Percentiles rank a stretch among this genome's conserved stretches.
phyloP scores from a whole-genome alignment of 2,888 invertebrate species.

The Drosophila conformis region DNA sequence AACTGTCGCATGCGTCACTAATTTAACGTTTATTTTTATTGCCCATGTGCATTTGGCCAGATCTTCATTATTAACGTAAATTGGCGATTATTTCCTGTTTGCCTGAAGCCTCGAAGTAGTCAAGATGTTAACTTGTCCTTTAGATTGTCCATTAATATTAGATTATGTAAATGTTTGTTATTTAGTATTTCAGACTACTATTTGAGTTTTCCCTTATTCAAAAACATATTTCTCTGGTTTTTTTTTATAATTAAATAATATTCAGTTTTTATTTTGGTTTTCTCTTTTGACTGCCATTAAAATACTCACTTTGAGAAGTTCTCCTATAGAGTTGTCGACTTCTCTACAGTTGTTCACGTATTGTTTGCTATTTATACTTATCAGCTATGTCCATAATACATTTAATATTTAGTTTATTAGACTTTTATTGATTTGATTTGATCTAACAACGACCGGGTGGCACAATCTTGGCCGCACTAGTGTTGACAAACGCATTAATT shows the following conservation, averaged over 20 bases:
- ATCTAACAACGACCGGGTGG: slow-evolving; percentile 47
- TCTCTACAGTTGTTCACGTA: slow-evolving; percentile 30
- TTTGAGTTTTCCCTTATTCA: neutral
- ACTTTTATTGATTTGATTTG: slow-evolving; percentile 46
- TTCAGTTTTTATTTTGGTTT: slow-evolving; percentile 49
- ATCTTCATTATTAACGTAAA: slow-evolving; percentile 39
- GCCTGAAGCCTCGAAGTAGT: neutral
- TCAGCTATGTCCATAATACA: slow-evolving; percentile 50
- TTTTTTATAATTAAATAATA: slow-evolving; percentile 56
- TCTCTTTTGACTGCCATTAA: slow-evolving; percentile 50
- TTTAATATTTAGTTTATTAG: slow-evolving; percentile 25
- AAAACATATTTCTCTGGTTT: slow-evolving; percentile 9
- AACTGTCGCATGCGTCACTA: slow-evolving; percentile 69
- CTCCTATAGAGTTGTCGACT: slow-evolving; percentile 48
- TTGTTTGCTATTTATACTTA: slow-evolving; percentile 57
- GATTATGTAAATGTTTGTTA: neutral
- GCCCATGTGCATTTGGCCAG: slow-evolving; percentile 39
- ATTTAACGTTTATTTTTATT: slow-evolving; percentile 71
- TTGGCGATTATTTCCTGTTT: slow-evolving; percentile 15
- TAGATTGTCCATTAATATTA: neutral
- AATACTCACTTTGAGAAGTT: slow-evolving; percentile 57
- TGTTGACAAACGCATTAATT: slow-evolving; percentile 48
- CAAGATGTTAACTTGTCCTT: neutral
- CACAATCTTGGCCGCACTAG: slow-evolving; percentile 53
- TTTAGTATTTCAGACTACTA: neutral